Conservation (phyloP, 2,797 vertebrate genomes). For the Intellagama lesueurii region DNA sequence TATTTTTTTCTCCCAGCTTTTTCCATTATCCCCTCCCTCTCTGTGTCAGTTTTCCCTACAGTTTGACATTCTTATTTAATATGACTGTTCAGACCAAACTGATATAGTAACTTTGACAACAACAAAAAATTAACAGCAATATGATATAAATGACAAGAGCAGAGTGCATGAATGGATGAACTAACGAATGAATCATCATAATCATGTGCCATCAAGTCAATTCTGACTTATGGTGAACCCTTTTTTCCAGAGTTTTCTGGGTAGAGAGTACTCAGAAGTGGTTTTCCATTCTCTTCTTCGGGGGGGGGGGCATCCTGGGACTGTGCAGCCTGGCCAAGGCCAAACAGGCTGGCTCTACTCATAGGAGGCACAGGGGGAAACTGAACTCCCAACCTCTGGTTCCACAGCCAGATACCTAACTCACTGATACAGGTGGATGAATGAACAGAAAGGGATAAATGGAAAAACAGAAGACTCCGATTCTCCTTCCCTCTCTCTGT, state of each 20-base stretch:
- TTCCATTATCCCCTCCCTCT: background rate
- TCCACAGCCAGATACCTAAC: too few relatives aligned
- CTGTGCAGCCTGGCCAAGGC: too few relatives aligned
- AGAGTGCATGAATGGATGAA: constrained; percentile 32
- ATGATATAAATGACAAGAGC: constrained; percentile 30
- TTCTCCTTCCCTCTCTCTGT: background rate
- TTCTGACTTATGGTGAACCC: too few relatives aligned
- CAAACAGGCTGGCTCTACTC: too few relatives aligned
- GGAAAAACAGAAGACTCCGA: background rate
- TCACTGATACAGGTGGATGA: background rate
- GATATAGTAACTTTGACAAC: constrained; percentile 85
- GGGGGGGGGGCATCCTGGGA: too few relatives aligned
- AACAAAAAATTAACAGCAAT: constrained; percentile 66
- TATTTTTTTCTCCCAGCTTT: background rate
- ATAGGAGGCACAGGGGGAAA: too few relatives aligned
- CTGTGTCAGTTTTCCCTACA: constrained; percentile 45
- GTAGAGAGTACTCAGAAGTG: too few relatives aligned
- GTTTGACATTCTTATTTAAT: constrained; percentile 81
- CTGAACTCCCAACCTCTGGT: too few relatives aligned
- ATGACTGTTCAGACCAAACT: constrained; percentile 80
- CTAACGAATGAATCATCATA: too few relatives aligned
- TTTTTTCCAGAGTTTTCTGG: too few relatives aligned
- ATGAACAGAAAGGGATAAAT: constrained; percentile 31
- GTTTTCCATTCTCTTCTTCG: too few relatives aligned
- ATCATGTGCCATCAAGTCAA: too few relatives aligned